These are phyloP conservation scores for Hirundichthys speculiger DNA, from an alignment of 2,113 vertebrate species.

Conservation along the genomic window DNA sequence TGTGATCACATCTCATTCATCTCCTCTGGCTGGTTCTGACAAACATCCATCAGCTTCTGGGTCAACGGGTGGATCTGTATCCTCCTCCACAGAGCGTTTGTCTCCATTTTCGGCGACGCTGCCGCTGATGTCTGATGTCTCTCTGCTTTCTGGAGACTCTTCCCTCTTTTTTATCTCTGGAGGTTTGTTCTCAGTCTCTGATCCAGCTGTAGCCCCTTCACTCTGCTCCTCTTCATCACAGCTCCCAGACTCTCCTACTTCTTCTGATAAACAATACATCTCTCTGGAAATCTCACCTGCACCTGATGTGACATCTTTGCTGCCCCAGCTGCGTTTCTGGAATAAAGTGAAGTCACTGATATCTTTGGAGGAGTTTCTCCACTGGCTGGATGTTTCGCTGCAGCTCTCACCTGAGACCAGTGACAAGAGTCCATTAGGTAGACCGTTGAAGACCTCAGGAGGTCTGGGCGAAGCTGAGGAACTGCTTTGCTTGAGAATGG, in stretches of 20 bases:
- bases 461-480: slow-evolving; percentile 69
- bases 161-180: slow-evolving; percentile 1
- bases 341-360: slow-evolving; percentile 84
- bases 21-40: slow-evolving; percentile 7
- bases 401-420: slow-evolving; percentile 66
- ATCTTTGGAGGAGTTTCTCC: slow-evolving; percentile 84
- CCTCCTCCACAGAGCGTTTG: slow-evolving; percentile 23
- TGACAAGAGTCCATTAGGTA: slow-evolving; percentile 86
- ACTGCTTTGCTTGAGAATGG: slow-evolving; percentile 87
- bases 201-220: not conserved
- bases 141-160: not conserved
- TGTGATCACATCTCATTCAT: slow-evolving; percentile 12
- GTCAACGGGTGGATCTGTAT: slow-evolving; percentile 36
- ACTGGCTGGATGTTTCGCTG: slow-evolving; percentile 76
- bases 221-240: slow-evolving; percentile 43
- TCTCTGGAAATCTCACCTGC: slow-evolving; percentile 74
- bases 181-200: slow-evolving; percentile 14
- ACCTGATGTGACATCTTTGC: slow-evolving; percentile 34
- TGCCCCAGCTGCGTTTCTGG: slow-evolving; percentile 83
- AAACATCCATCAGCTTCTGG: slow-evolving; percentile 26
- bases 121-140: not conserved
- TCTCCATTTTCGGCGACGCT: slow-evolving; percentile 21
- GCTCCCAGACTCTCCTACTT: slow-evolving; percentile 64
- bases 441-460: slow-evolving; percentile 76
- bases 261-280: slow-evolving; percentile 92